Conservation (phyloP, 53 echinoderm and acorn worm genomes). For the Stichopus horrens region DNA sequence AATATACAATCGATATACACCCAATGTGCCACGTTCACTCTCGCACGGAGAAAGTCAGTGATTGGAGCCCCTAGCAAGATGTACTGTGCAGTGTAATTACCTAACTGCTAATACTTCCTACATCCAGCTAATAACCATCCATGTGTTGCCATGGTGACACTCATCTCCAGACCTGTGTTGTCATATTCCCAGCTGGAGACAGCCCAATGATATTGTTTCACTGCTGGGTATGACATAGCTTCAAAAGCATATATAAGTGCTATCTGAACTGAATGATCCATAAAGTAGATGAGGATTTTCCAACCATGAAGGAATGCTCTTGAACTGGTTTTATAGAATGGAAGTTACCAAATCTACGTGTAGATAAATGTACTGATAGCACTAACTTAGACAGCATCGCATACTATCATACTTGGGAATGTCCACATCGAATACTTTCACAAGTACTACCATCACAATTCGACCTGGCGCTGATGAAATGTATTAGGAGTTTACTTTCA, state of each 20-base stretch:
- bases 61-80: not conserved
- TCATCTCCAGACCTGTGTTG: constrained; percentile 3
- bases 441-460: no score
- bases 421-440: no score
- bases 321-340: not conserved
- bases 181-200: constrained; percentile 19
- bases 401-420: no score
- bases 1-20: no score
- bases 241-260: not conserved
- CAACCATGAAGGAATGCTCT: not conserved
- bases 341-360: no score
- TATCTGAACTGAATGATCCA: not conserved
- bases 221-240: not conserved
- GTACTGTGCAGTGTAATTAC: constrained; percentile 7
- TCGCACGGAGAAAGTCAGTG: no score
- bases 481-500: no score
- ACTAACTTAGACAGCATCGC: no score
- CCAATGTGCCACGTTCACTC: no score
- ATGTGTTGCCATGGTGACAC: constrained; percentile 19
- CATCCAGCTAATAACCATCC: constrained; percentile 16
- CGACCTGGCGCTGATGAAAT: no score
- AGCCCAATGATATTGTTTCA: constrained; percentile 12
- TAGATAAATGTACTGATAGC: no score
- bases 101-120: not conserved
- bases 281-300: not conserved